phyloP scores from a whole-genome alignment of 1,140 invertebrate genomes.

The Mycetomoellerius zeteki region DNA sequence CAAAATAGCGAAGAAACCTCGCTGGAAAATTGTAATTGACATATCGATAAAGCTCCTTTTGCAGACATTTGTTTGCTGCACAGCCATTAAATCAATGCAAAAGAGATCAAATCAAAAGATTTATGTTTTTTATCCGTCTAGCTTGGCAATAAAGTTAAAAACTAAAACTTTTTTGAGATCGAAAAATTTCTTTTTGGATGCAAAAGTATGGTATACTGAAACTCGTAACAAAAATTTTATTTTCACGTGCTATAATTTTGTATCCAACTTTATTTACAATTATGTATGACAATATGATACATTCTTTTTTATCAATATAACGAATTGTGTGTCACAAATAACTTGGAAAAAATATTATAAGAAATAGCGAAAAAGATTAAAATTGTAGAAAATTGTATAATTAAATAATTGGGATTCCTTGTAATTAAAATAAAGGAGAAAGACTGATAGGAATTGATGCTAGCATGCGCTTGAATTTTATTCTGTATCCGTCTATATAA shows the following conservation, averaged over 20 bases:
- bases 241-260: background rate
- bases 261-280: background rate
- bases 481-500: no score
- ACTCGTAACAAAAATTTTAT: background rate
- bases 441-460: no score
- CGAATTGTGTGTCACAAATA: background rate
- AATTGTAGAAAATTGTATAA: background rate
- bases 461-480: no score
- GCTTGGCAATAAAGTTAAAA: background rate
- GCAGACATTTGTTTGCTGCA: background rate
- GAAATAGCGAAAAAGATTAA: background rate
- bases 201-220: background rate
- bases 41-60: background rate
- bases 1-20: background rate
- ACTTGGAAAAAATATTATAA: no score
- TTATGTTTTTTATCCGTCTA: background rate
- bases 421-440: no score
- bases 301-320: background rate
- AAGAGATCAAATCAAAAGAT: background rate
- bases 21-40: slow-evolving; percentile 1
- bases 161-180: background rate
- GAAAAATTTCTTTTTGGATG: background rate
- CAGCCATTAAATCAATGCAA: background rate
- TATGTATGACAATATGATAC: background rate
- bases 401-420: no score